Base-by-base conservation (phyloP, 2,797 vertebrate genomes). In the Sternotherus odoratus region DNA sequence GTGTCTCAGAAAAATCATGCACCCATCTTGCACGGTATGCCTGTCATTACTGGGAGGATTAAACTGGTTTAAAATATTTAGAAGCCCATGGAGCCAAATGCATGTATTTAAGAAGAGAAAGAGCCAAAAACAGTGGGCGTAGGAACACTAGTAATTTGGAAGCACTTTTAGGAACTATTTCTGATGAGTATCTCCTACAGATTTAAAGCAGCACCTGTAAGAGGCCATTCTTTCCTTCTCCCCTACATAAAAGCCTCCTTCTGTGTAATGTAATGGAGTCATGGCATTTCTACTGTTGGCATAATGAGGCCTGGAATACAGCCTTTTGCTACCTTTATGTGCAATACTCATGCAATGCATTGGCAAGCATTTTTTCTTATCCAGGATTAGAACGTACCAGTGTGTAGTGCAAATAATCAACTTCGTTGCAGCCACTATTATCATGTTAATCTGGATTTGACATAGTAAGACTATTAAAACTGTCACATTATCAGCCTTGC, bases 21-120 rank as follows among this genome's bases (percentile, higher is more conserved):
- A 88, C 89, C 93, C 88, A 95, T 96, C n/a, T 8, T 95, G 39
- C 85, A 85, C 84, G 90, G 86, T 77, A 83, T 95, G 88, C 0
- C 43, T 96, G 97, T 97, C 86, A 92, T 96, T 97, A 92, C 87
- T 77, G 90, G 90, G 89, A 95, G 84, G 87, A 97, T 95, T 87
- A 95, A 97, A 88, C 81, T 84, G 63, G 79, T 96, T 97, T 95
- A 94, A 96, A 96, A 96, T 95, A 97, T 95, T 97, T 87, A 94
- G 78, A 83, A 93, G 43, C 49, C 75, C 90, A 78, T 79, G 21
- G 66, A 1, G 85, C 90, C 92, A 96, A 91, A 79, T 95, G 92
- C 82, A 69, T 94, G 24, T 81, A 63, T 93, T 94, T 87, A 83
- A 72, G 89, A 85, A 72, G 92, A 91, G 83, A 54, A 92, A 79